Conservation (phyloP, 2,113 vertebrate genomes). For the Fukomys damarensis region DNA sequence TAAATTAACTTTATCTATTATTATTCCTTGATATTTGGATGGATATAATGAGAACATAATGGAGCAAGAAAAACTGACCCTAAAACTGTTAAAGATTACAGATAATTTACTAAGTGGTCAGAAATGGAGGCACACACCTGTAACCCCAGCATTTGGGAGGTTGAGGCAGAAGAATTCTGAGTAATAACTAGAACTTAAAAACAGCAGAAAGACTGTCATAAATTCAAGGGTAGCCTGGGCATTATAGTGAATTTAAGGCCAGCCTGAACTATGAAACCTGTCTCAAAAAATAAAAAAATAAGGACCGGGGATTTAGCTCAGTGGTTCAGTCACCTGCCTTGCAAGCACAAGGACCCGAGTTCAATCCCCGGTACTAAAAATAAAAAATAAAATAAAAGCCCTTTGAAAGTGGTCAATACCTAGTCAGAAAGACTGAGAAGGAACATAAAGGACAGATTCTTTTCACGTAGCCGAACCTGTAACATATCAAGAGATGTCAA, state of each 20-base stretch:
- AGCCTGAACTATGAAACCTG: neutral
- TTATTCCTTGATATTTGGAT: neutral
- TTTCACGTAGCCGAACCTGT: neutral
- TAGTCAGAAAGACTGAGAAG: slow-evolving; percentile 9
- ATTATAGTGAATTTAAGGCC: neutral
- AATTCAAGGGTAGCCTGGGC: neutral
- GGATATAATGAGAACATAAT: neutral
- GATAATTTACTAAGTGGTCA: neutral
- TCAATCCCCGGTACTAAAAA: too few species aligned
- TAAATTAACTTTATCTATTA: slow-evolving; percentile 7
- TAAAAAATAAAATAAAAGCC: too few species aligned
- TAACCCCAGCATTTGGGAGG: neutral
- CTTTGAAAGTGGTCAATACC: neutral
- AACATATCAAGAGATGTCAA: neutral
- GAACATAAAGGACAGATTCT: neutral
- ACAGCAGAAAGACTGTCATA: neutral
- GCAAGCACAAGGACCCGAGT: too few species aligned
- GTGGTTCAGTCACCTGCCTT: too few species aligned
- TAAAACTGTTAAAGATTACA: neutral
- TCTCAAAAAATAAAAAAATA: too few species aligned
- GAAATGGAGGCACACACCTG: neutral
- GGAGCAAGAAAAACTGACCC: neutral
- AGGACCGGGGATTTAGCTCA: too few species aligned
- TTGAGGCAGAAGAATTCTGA: neutral
- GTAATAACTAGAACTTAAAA: neutral